Percentiles rank a stretch among this genome's conserved stretches.
phyloP scores from a whole-genome alignment of 2,797 vertebrate species.

The Pteronotus mesoamericanus region DNA sequence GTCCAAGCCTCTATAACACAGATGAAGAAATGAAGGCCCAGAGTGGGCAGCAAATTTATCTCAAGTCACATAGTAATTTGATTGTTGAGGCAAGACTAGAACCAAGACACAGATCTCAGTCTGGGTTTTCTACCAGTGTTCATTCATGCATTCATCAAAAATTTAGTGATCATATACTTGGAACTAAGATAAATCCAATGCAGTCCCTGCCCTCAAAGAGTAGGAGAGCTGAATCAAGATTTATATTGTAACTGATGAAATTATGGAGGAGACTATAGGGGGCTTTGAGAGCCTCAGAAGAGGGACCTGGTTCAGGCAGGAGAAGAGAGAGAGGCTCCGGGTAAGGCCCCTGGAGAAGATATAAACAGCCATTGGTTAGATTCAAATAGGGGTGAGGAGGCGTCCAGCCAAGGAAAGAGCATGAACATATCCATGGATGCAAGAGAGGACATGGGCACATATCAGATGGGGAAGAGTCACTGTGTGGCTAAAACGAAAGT shows the following conservation, averaged over 20 bases:
- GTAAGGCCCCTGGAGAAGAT: not conserved
- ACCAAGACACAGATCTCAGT: not conserved
- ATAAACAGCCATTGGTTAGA: not conserved
- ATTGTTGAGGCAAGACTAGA: not conserved
- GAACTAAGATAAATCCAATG: not conserved
- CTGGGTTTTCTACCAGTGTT: not conserved
- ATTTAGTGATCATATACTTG: not conserved
- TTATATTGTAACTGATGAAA: not conserved
- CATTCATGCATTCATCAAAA: not conserved
- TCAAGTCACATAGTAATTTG: not conserved
- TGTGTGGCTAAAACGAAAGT: not conserved
- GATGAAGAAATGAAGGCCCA: not conserved
- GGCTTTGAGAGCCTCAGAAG: not conserved
- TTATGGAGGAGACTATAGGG: no score
- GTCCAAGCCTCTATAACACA: not conserved
- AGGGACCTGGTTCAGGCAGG: not conserved
- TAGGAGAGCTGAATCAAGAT: not conserved
- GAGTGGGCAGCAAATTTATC: not conserved
- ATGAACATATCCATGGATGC: not conserved
- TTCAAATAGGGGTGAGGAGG: not conserved
- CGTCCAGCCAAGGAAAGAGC: no score
- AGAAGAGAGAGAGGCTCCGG: not conserved
- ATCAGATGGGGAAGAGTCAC: not conserved
- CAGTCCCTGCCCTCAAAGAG: not conserved
- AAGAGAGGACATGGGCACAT: accelerated